Evolutionary conservation across 1,140 invertebrate species (phyloP).

Genomic region (Glomeris maerens): DNA sequence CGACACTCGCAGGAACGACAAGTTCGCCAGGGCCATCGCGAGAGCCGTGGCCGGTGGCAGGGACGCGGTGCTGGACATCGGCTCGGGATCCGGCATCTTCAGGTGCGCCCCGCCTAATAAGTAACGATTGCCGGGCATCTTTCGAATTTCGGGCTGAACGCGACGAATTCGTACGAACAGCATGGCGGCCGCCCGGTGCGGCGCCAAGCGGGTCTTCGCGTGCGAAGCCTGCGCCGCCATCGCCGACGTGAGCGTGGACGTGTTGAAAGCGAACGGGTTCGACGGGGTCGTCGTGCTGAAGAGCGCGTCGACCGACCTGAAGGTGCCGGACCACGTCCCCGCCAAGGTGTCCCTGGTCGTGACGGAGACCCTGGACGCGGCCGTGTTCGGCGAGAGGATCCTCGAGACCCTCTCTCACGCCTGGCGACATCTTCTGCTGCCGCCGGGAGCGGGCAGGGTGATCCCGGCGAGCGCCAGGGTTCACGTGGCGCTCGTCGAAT

Average conservation of each 20-base stretch:
- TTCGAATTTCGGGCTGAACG: too few relatives aligned
- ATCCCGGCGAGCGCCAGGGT: slow-evolving; percentile 48
- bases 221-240: slow-evolving; percentile 50
- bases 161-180: too few relatives aligned
- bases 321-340: slow-evolving; percentile 39
- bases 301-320: slow-evolving; percentile 39
- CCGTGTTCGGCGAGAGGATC: slow-evolving; percentile 55
- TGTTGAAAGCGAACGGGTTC: slow-evolving; percentile 38
- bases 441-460: slow-evolving; percentile 30
- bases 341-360: slow-evolving; percentile 47
- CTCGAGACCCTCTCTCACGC: slow-evolving; percentile 51
- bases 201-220: slow-evolving; percentile 41
- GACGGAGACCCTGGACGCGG: slow-evolving; percentile 65
- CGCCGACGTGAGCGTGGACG: slow-evolving; percentile 40
- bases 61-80: slow-evolving; percentile 51
- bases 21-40: slow-evolving; percentile 46
- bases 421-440: slow-evolving; percentile 40
- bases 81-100: slow-evolving; percentile 52
- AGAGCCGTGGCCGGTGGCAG: slow-evolving; percentile 37
- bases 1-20: slow-evolving; percentile 48
- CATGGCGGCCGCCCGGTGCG: slow-evolving; percentile 33
- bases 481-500: slow-evolving; percentile 43
- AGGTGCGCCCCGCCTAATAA: slow-evolving; percentile 25
- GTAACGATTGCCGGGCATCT: too few relatives aligned
- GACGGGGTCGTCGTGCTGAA: slow-evolving; percentile 29